Conservation (phyloP, 2,888 invertebrate genomes). For the Diogma glabrata region DNA sequence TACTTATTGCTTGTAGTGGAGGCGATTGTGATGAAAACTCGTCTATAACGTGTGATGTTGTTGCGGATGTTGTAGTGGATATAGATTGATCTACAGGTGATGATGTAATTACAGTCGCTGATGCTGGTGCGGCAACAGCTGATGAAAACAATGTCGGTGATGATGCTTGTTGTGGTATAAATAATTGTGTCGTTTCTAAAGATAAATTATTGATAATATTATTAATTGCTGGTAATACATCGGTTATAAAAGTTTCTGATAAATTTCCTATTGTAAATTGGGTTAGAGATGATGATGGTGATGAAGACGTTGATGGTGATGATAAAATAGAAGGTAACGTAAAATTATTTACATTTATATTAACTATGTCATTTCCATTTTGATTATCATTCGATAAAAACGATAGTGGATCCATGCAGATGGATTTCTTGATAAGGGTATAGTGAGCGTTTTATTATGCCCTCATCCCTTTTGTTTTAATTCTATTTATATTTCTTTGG, state of each 20-base stretch:
- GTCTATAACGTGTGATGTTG: slow-evolving; percentile 6
- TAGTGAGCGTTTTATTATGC: slow-evolving; percentile 16
- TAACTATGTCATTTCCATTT: slow-evolving; percentile 12
- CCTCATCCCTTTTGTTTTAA: slow-evolving; percentile 17
- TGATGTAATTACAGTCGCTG: slow-evolving; percentile 12
- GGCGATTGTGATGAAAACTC: slow-evolving; percentile 10
- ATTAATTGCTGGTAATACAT: neutral
- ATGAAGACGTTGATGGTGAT: neutral
- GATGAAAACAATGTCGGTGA: slow-evolving; percentile 3
- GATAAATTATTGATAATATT: neutral
- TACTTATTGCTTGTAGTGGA: slow-evolving; percentile 46
- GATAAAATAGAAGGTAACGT: neutral
- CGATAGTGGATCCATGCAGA: slow-evolving; percentile 20
- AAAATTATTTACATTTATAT: no score
- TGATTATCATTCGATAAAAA: slow-evolving; percentile 13
- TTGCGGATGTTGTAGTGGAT: slow-evolving; percentile 6
- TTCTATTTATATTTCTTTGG: neutral
- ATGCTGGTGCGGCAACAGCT: slow-evolving; percentile 15
- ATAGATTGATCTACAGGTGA: slow-evolving; percentile 7
- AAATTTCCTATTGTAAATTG: slow-evolving; percentile 8
- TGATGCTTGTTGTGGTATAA: no score
- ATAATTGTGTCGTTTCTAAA: no score
- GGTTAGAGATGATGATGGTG: neutral
- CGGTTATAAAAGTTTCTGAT: neutral
- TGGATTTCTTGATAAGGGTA: slow-evolving; percentile 14